Base-by-base conservation (phyloP, 2,888 invertebrate genomes). In the Margaritifera margaritifera region DNA sequence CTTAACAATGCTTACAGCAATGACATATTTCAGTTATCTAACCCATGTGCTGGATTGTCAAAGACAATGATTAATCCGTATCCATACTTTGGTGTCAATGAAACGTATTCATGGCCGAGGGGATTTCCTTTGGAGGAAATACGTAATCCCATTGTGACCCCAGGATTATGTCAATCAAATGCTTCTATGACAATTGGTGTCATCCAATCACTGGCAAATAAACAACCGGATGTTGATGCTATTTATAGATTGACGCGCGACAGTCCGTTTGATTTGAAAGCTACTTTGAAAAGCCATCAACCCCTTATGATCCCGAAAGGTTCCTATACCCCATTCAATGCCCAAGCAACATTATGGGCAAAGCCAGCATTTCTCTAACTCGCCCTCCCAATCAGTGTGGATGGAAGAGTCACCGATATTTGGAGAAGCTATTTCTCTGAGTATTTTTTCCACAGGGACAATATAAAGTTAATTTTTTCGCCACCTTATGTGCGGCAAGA, bases 161-260 rank as follows among this genome's bases (percentile, higher is more conserved):
- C 31, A 31, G 8, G 31, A 31, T 31, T 31, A 31, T 31, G 31
- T 8, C 31, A 31, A 20, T 52, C 61, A 25, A 20, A 50, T n/a
- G 6, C 4, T 11, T 18, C 31, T 8, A 31, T 50, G 24, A 5
- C 11, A 24, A 22, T 71, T 25, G 71, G 68, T 19, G 64, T 68
- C 19, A 50, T 71, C 3, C 71, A 71, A 50, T 68, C 68, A 19
- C 27, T 71, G 18, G 71, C 71, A 31, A 68, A 71, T 54, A 22
- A 54, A 50, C 62, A 71, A 54, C 71, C 71, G 5, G 71, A 71
- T 61, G 68, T 71, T 22, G 71, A 71, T 62, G 71, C 71, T 58
- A 55, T 71, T 57, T 71, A 65, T 54, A 52, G 71, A 51, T 55
- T 71, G 18, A 71, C 68, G 1, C 56, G 62, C 18, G 55, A 62